Conservation (phyloP, 2,113 vertebrate species). For the Cyanoderma ruficeps region DNA sequence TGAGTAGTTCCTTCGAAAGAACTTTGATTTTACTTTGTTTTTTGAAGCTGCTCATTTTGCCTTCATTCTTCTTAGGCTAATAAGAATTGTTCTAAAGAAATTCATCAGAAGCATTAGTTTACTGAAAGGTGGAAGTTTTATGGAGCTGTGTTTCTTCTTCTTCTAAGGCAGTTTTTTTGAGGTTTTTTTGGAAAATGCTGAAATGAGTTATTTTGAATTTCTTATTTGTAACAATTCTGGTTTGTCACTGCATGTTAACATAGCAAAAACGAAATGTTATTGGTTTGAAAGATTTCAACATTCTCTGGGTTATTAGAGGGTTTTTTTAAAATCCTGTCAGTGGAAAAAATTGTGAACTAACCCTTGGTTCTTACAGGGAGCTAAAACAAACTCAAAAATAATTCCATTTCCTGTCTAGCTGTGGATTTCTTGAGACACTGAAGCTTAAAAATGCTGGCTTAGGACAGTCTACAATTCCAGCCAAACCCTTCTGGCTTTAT, state of each 20-base stretch:
- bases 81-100: background rate
- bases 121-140: background rate
- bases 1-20: background rate
- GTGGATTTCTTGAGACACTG: background rate
- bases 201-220: background rate
- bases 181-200: background rate
- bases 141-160: background rate
- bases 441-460: conserved; percentile 11
- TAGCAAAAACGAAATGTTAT: background rate
- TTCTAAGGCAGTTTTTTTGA: background rate
- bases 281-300: background rate
- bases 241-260: background rate
- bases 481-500: conserved; percentile 20
- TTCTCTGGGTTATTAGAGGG: background rate
- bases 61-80: background rate
- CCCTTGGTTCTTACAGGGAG: background rate
- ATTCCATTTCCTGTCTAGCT: background rate
- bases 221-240: background rate
- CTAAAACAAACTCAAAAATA: background rate
- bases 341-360: background rate
- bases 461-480: background rate
- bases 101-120: background rate
- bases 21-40: background rate
- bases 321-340: background rate
- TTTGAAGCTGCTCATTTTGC: background rate